Evolutionary conservation across 2,888 invertebrate genomes (phyloP).

Genomic region (Lamellibrachia columna): DNA sequence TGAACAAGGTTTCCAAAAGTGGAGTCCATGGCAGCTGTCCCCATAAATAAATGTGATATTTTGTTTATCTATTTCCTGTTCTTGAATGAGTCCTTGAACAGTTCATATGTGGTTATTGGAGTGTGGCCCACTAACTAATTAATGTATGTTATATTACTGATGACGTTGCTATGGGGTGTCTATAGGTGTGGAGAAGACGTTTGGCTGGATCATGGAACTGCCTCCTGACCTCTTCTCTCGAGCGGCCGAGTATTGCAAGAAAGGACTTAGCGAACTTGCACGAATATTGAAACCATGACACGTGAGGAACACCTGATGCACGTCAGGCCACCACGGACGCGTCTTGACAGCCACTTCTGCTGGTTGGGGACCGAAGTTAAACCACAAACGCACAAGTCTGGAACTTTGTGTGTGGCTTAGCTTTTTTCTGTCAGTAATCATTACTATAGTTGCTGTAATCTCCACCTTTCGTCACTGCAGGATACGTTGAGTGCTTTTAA

Average conservation of each 20-base stretch:
- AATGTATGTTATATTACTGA: neutral
- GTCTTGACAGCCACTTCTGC: neutral
- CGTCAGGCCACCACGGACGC: neutral
- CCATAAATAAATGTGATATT: no score
- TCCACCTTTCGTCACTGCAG: neutral
- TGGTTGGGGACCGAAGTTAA: neutral
- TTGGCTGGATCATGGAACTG: neutral
- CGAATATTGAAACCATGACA: neutral
- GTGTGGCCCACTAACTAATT: neutral
- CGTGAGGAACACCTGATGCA: neutral
- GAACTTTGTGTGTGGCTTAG: neutral
- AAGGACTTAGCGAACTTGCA: neutral
- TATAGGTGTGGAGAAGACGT: neutral
- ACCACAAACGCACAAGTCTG: conserved; percentile 4
- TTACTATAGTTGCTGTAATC: neutral
- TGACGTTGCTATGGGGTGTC: no score
- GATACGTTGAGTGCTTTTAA: neutral
- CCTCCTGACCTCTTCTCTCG: neutral
- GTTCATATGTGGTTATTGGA: neutral
- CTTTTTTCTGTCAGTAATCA: neutral
- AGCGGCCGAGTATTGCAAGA: neutral
- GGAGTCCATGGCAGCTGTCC: no score
- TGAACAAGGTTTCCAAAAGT: neutral
- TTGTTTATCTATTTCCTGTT: no score
- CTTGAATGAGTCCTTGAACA: neutral